These are phyloP conservation scores for Scaptomyza hsui DNA, from an alignment of 1,140 invertebrate genomes.

Conservation along the genomic window DNA sequence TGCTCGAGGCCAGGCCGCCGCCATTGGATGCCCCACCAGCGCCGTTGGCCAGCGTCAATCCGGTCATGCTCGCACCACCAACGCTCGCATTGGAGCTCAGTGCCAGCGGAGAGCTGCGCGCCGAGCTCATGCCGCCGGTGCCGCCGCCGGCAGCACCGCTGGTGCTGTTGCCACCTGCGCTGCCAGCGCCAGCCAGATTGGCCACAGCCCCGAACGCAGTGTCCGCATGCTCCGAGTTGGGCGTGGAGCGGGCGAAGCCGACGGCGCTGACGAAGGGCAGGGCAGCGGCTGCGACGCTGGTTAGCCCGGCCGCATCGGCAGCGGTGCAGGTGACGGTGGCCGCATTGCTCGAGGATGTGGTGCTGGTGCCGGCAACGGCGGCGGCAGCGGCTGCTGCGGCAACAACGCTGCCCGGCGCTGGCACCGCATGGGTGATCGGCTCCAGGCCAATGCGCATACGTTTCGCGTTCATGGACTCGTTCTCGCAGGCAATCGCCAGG, in stretches of 20 bases:
- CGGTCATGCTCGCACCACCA: conserved; percentile 67
- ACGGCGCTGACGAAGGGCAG: conserved; percentile 75
- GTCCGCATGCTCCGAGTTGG: conserved; percentile 79
- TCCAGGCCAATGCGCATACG: conserved; percentile 97
- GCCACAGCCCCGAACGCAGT: conserved; percentile 55
- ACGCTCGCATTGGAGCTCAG: conserved; percentile 80
- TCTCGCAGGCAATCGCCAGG: conserved; percentile 97
- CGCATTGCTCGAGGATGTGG: conserved; percentile 54
- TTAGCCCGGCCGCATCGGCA: conserved; percentile 66
- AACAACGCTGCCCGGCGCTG: conserved; percentile 86
- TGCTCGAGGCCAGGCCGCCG: conserved; percentile 75
- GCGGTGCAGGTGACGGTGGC: conserved; percentile 68
- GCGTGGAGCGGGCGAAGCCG: conserved; percentile 78
- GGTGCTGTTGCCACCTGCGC: conserved; percentile 46
- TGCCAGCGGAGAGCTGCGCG: conserved; percentile 80
- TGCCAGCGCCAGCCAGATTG: conserved; percentile 60
- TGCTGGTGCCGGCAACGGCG: conserved; percentile 65
- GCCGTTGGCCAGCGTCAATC: conserved; percentile 69
- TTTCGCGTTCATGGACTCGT: conserved; percentile 98
- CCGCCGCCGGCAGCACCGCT: conserved; percentile 43
- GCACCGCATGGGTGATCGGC: conserved; percentile 94
- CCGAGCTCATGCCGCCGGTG: conserved; percentile 72
- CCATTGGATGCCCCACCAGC: conserved; percentile 71
- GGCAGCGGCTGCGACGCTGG: conserved; percentile 69
- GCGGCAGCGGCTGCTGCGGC: conserved; percentile 84